These are phyloP conservation scores for Diceros bicornis DNA, from an alignment of 2,797 vertebrate genomes.

Conservation along the genomic window DNA sequence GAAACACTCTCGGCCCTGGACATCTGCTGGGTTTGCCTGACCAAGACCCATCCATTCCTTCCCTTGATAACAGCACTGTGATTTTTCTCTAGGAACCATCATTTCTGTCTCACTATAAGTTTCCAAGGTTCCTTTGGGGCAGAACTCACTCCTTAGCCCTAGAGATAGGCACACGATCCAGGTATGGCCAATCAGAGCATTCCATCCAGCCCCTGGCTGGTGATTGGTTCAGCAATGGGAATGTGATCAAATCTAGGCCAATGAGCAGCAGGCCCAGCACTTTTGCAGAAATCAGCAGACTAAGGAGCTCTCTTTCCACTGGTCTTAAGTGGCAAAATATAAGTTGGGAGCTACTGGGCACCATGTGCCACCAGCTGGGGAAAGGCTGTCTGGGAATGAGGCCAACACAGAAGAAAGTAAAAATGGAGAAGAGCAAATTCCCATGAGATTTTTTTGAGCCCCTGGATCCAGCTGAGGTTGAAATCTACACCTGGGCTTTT, in stretches of 20 bases:
- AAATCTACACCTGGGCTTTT: not conserved
- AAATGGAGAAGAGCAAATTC: not conserved
- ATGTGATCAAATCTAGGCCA: not conserved
- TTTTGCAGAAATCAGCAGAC: not conserved
- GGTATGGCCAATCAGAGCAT: not conserved
- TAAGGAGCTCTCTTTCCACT: not conserved
- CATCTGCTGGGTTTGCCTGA: not conserved
- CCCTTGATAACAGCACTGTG: not conserved
- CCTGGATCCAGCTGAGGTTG: not conserved
- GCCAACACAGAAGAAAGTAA: not conserved
- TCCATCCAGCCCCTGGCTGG: not conserved
- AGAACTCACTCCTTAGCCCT: not conserved
- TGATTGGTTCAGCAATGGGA: not conserved
- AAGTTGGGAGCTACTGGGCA: not conserved
- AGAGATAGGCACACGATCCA: not conserved
- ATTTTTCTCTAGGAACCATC: not conserved
- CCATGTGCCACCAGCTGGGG: not conserved
- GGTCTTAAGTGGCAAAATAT: not conserved
- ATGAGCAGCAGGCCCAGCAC: too few species aligned
- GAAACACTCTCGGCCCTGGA: not conserved
- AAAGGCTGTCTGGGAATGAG: not conserved
- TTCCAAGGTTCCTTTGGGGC: not conserved
- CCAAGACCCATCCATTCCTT: not conserved
- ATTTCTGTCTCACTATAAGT: not conserved
- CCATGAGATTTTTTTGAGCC: not conserved